Conservation (phyloP, 2,113 vertebrate genomes). For the Periophthalmus modestus region DNA sequence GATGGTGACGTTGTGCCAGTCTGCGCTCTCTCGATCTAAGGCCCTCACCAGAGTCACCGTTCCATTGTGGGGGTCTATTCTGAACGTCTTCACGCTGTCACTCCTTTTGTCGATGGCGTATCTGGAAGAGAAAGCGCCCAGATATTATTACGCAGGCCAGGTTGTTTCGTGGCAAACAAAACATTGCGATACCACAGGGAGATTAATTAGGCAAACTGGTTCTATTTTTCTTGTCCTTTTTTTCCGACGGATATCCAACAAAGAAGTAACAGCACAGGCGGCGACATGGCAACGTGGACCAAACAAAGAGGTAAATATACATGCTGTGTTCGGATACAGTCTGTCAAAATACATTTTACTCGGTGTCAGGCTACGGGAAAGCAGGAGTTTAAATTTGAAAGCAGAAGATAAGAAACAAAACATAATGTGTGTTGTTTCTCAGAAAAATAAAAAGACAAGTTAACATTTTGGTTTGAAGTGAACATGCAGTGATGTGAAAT, state of each 20-base stretch:
- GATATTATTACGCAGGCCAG: constrained; percentile 41
- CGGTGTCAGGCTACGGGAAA: constrained; percentile 7
- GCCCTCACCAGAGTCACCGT: constrained; percentile 77
- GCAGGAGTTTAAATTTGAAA: no score
- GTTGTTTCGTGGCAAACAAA: constrained; percentile 51
- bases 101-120: constrained; percentile 81
- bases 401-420: background rate
- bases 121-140: constrained; percentile 70
- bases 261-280: constrained; percentile 27
- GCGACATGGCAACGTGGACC: no score
- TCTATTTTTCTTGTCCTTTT: constrained; percentile 16
- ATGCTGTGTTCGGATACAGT: background rate
- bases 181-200: constrained; percentile 45
- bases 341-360: constrained; percentile 15
- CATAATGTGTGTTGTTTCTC: background rate
- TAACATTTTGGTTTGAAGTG: background rate
- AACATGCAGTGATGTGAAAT: no score
- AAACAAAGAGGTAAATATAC: constrained; percentile 22
- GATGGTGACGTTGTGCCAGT: constrained; percentile 90
- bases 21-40: constrained; percentile 85
- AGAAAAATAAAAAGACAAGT: background rate
- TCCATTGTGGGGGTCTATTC: constrained; percentile 84
- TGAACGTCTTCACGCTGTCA: constrained; percentile 75
- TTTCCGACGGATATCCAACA: constrained; percentile 57
- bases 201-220: constrained; percentile 62